Conservation (phyloP, 2,113 vertebrate species). For the sheep (Ovis aries) region ARS-UI_Ramb_v3.0 NC_056069.1:50968001-50968500, state of each 20-base stretch:
- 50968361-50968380: neutral
- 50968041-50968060: neutral
- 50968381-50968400: neutral
- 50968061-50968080: neutral
- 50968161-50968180: neutral
- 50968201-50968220: neutral
- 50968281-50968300: neutral
- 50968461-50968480: neutral
- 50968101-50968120: accelerated
- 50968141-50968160: neutral
- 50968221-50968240: neutral
- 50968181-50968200: neutral
- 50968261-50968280: neutral
- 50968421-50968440: neutral
- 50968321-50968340: neutral
- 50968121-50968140: neutral
- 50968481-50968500: neutral
- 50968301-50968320: neutral
- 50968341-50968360: neutral
- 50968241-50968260: neutral
- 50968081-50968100: neutral
- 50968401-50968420: neutral
- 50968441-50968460: neutral
- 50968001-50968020: neutral
- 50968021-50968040: neutral